These are phyloP conservation scores for Eupleurogrammus muticus DNA, from an alignment of 2,797 vertebrate species.

Conservation along the genomic window DNA sequence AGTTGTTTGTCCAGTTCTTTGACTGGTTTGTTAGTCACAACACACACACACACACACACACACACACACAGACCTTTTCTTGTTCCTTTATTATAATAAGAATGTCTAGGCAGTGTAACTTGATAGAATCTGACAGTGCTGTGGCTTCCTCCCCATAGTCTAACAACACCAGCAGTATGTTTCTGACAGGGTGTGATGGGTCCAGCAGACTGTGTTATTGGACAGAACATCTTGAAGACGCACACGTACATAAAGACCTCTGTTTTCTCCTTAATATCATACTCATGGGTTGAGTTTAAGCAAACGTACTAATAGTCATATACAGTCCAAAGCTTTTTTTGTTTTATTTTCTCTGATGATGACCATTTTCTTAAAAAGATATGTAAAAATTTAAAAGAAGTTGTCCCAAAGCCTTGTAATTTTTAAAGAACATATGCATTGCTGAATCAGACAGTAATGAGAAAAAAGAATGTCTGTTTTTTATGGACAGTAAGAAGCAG, in stretches of 20 bases:
- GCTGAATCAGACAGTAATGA: background rate
- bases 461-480: background rate
- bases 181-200: slow-evolving; percentile 64
- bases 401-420: background rate
- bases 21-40: slow-evolving; percentile 51
- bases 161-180: slow-evolving; percentile 63
- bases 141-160: slow-evolving; percentile 62
- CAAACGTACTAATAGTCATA: slow-evolving; percentile 19
- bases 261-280: slow-evolving; percentile 49
- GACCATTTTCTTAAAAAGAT: background rate
- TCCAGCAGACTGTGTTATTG: slow-evolving; percentile 66
- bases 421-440: background rate
- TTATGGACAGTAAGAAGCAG: background rate
- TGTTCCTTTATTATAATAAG: slow-evolving; percentile 55
- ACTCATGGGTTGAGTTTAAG: slow-evolving; percentile 28
- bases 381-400: background rate
- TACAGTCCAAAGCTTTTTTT: slow-evolving; percentile 10
- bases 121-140: slow-evolving; percentile 61
- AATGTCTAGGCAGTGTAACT: slow-evolving; percentile 63
- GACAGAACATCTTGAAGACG: slow-evolving; percentile 30
- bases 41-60: background rate
- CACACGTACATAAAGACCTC: slow-evolving; percentile 34
- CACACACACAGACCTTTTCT: slow-evolving; percentile 38
- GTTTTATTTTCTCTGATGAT: background rate
- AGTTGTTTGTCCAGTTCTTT: slow-evolving; percentile 41